Conservation (phyloP, 1,140 invertebrate species). For the Brachionus angularis region DNA sequence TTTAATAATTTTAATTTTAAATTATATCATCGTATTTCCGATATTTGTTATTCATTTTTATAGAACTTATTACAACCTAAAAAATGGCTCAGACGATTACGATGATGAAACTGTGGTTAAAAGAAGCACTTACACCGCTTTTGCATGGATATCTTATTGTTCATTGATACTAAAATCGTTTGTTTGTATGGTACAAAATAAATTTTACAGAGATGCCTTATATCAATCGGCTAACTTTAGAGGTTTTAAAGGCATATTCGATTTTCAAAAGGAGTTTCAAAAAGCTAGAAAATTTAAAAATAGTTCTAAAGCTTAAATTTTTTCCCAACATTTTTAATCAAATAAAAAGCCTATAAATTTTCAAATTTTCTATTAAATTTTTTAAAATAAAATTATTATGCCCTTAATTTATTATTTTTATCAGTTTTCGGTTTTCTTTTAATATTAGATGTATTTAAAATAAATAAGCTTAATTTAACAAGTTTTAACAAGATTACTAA, state of each 20-base stretch:
- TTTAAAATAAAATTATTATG: too few species aligned
- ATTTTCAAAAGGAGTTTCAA: constrained; percentile 17
- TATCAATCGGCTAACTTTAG: constrained; percentile 32
- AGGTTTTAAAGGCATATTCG: constrained; percentile 17
- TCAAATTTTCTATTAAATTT: too few species aligned
- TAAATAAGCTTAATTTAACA: too few species aligned
- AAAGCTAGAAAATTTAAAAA: too few species aligned
- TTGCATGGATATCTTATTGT: constrained; percentile 39
- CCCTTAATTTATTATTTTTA: too few species aligned
- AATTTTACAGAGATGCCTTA: constrained; percentile 28
- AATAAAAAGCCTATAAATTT: too few species aligned
- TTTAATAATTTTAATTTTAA: constrained; percentile 19
- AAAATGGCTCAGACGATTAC: background rate
- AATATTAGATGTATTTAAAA: too few species aligned
- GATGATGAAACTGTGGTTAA: constrained; percentile 22
- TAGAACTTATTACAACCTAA: constrained; percentile 1
- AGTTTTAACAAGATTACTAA: too few species aligned
- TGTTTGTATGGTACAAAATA: constrained; percentile 25
- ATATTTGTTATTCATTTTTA: constrained; percentile 41
- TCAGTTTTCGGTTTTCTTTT: too few species aligned
- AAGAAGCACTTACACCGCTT: constrained; percentile 8
- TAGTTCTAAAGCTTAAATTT: too few species aligned
- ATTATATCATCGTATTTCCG: constrained; percentile 25
- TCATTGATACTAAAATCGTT: background rate
- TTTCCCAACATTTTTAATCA: too few species aligned